Conservation (phyloP, 2,113 vertebrate genomes). For the Oreotrochilus melanogaster region DNA sequence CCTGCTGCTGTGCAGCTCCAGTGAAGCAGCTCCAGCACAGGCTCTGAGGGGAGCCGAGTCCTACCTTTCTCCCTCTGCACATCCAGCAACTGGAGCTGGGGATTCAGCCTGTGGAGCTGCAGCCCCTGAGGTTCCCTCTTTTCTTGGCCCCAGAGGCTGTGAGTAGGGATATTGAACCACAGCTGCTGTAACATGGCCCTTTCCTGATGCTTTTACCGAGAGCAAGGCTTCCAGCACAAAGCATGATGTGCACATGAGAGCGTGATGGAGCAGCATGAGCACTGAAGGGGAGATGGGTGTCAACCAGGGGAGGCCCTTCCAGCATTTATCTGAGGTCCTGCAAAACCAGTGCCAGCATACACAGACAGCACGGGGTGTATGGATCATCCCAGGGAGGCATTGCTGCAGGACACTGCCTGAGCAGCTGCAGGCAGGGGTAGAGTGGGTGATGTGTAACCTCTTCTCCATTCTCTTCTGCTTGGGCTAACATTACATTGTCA, state of each 20-base stretch:
- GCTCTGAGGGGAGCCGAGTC: fast-evolving
- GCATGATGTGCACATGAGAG: background rate
- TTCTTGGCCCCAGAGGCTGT: background rate
- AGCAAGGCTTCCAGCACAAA: fast-evolving
- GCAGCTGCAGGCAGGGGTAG: background rate
- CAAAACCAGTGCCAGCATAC: fast-evolving
- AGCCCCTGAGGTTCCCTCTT: background rate
- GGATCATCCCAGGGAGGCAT: background rate
- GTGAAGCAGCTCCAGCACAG: background rate
- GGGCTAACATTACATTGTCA: background rate
- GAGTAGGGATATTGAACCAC: fast-evolving
- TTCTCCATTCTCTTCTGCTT: background rate
- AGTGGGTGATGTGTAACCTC: background rate
- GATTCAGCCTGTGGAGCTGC: background rate
- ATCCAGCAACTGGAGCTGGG: background rate
- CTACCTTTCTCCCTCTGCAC: background rate
- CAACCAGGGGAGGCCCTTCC: background rate
- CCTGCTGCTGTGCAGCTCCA: fast-evolving
- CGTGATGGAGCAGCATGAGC: fast-evolving
- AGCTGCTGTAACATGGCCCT: background rate
- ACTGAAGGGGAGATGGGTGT: background rate
- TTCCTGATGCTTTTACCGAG: background rate
- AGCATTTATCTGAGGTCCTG: background rate
- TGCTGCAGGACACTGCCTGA: background rate
- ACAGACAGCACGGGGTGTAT: fast-evolving